These are phyloP conservation scores for Nemapogon koenigi DNA, from an alignment of 2,888 invertebrate genomes.

Conservation along the genomic window DNA sequence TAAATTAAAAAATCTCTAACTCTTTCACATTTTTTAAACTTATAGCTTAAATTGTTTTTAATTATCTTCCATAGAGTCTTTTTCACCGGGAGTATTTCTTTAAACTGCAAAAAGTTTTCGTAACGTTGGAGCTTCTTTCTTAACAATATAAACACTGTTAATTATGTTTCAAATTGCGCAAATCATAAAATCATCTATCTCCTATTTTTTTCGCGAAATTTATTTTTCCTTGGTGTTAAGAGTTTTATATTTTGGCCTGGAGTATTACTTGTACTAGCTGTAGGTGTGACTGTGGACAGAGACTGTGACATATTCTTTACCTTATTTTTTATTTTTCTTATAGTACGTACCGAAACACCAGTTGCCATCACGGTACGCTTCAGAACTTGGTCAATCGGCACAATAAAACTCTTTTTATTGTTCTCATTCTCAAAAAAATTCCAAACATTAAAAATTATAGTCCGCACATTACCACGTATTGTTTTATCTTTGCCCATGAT, in stretches of 20 bases:
- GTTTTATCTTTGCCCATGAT: conserved; percentile 2
- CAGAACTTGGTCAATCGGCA: conserved; percentile 1
- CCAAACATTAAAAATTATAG: background rate
- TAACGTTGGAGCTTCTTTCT: background rate
- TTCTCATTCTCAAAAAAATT: background rate
- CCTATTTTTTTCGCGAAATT: background rate
- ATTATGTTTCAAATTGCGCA: background rate
- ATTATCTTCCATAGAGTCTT: background rate
- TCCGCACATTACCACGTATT: background rate
- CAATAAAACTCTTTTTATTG: background rate
- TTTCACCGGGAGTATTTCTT: background rate
- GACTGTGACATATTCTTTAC: background rate
- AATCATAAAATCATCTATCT: background rate
- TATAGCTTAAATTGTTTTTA: background rate
- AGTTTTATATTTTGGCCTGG: background rate
- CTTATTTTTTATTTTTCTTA: background rate
- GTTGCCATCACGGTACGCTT: background rate
- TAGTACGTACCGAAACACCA: background rate
- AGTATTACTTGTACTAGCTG: background rate
- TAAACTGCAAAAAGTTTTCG: background rate
- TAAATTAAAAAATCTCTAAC: background rate
- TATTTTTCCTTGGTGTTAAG: background rate
- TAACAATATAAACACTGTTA: background rate
- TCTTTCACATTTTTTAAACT: background rate
- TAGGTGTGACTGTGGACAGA: background rate